Evolutionary conservation across 2,113 vertebrate species (phyloP).

Genomic region (Menura novaehollandiae): DNA sequence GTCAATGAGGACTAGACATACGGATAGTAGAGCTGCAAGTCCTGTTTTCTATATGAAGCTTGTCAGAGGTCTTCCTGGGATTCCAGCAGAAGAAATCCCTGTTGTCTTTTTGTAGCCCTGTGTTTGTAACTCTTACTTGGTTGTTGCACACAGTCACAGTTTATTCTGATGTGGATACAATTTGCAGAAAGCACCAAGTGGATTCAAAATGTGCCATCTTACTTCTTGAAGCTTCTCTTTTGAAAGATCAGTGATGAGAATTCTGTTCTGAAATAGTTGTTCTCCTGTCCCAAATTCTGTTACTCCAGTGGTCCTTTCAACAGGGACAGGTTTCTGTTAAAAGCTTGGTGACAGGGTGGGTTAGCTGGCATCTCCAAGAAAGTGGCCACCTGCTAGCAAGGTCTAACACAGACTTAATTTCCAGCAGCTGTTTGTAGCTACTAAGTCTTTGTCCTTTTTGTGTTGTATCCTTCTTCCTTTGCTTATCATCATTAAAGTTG

Average conservation of each 20-base stretch:
- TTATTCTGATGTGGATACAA: background rate
- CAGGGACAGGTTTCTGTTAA: background rate
- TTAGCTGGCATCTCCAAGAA: background rate
- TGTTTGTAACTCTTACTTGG: background rate
- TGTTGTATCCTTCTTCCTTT: background rate
- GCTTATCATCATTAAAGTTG: fast-evolving
- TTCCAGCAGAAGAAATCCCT: background rate
- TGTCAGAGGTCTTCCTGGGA: background rate
- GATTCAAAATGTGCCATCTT: background rate
- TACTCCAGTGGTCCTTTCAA: background rate
- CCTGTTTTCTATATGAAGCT: background rate
- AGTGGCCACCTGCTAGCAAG: background rate
- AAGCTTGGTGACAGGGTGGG: background rate
- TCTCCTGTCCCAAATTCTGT: background rate
- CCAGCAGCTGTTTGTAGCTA: background rate
- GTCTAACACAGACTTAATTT: background rate
- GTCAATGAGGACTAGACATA: background rate
- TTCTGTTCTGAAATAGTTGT: background rate
- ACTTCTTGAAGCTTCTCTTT: background rate
- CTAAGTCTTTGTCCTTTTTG: background rate
- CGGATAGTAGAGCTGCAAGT: background rate
- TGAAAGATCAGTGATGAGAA: background rate
- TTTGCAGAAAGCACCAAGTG: background rate
- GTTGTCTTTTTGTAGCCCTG: background rate
- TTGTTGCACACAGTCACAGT: background rate